These are phyloP conservation scores for Batillaria attramentaria DNA, from an alignment of 1,140 invertebrate genomes.

Conservation along the genomic window DNA sequence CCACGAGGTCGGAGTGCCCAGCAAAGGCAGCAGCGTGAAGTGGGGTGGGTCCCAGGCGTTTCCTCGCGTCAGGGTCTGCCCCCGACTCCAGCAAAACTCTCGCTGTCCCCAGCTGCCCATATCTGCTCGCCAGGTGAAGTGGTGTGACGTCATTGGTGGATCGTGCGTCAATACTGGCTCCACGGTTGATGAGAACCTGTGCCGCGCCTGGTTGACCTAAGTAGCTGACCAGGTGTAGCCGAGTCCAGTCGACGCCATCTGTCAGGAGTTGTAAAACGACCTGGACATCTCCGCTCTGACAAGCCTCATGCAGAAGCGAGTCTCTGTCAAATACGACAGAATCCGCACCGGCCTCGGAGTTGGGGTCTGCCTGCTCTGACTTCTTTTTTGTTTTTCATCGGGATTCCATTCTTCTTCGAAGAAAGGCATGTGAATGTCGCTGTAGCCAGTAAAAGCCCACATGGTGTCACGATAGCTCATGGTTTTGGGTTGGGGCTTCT, in stretches of 20 bases:
- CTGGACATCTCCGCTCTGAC: neutral
- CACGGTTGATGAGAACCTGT: neutral
- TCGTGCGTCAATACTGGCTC: neutral
- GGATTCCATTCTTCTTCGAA: too few species aligned
- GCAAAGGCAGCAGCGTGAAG: slow-evolving; percentile 92
- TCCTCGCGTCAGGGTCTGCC: slow-evolving; percentile 74
- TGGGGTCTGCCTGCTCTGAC: too few species aligned
- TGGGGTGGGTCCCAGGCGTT: slow-evolving; percentile 80
- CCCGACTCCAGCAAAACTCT: slow-evolving; percentile 73
- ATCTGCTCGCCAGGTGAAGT: slow-evolving; percentile 59
- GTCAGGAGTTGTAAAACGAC: neutral
- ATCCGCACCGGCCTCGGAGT: too few species aligned
- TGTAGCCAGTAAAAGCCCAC: too few species aligned
- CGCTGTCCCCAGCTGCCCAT: slow-evolving; percentile 66
- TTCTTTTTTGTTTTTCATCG: too few species aligned
- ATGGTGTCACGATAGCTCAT: too few species aligned
- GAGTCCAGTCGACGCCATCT: neutral
- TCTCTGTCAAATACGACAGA: too few species aligned
- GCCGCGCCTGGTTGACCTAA: neutral
- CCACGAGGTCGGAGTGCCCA: slow-evolving; percentile 90
- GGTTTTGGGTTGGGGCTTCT: too few species aligned
- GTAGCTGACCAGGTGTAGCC: slow-evolving; percentile 4
- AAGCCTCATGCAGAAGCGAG: neutral
- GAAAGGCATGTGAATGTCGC: too few species aligned
- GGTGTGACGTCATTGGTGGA: neutral